A percentile compares a stretch with the other conserved stretches of the same genome.
phyloP scores from a whole-genome alignment of 2,888 invertebrate species.

The Druceiella hillmani region DNA sequence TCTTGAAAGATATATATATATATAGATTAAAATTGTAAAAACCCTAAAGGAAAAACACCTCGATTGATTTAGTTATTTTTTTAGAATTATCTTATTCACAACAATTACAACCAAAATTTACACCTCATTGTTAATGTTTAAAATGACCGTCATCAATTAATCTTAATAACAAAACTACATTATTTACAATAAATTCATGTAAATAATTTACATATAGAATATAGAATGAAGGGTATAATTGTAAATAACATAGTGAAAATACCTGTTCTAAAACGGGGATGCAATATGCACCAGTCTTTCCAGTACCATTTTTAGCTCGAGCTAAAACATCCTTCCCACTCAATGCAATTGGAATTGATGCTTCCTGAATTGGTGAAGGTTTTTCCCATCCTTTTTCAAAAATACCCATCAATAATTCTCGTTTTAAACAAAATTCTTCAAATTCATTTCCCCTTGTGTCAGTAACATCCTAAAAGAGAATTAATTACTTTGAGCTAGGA shows the following conservation, averaged over 20 bases:
- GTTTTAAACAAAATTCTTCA: slow-evolving; percentile 97
- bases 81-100: too few species aligned
- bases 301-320: slow-evolving; percentile 99
- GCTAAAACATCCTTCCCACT: slow-evolving; percentile 97
- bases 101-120: too few species aligned
- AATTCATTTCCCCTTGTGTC: slow-evolving; percentile 99
- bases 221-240: background rate
- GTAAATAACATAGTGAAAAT: slow-evolving; percentile 36
- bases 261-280: slow-evolving; percentile 96
- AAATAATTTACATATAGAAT: background rate
- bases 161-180: too few species aligned
- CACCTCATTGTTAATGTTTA: too few species aligned
- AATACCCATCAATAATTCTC: slow-evolving; percentile 98
- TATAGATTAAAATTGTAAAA: too few species aligned
- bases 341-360: slow-evolving; percentile 96
- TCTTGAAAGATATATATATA: too few species aligned
- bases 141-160: too few species aligned
- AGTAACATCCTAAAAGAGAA: slow-evolving; percentile 83
- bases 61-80: too few species aligned
- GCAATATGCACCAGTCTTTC: slow-evolving; percentile 98
- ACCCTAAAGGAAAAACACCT: too few species aligned
- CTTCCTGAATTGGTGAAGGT: slow-evolving; percentile 99
- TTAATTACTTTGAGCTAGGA: slow-evolving; percentile 9
- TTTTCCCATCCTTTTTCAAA: slow-evolving; percentile 99
- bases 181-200: too few species aligned